These are phyloP conservation scores for Lordiphosa collinella DNA, from an alignment of 1,140 invertebrate genomes.

Conservation along the genomic window DNA sequence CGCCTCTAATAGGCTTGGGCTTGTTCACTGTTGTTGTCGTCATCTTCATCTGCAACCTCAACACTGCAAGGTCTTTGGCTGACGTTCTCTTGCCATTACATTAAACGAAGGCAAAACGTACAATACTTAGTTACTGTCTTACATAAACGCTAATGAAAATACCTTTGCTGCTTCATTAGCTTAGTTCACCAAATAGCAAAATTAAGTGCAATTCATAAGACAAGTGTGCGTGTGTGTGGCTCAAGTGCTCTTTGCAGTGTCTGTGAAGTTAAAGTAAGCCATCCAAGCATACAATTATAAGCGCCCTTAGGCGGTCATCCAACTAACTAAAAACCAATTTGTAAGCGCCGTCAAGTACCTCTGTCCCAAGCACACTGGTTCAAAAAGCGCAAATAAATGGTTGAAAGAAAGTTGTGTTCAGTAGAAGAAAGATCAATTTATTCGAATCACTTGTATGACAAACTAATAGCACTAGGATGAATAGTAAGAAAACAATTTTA, in stretches of 20 bases:
- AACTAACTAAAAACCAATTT: conserved; percentile 39
- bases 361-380: conserved; percentile 22
- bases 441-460: no score
- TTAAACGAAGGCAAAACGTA: conserved; percentile 53
- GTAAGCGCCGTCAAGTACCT: conserved; percentile 30
- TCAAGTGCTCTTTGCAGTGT: conserved; percentile 18
- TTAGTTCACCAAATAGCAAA: conserved; percentile 24
- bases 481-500: no score
- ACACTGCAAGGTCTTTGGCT: conserved; percentile 39
- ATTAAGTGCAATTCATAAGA: conserved; percentile 63
- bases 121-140: conserved; percentile 37
- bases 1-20: conserved; percentile 58
- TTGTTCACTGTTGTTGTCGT: conserved; percentile 17
- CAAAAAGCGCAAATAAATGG: neutral
- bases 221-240: conserved; percentile 36
- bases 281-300: conserved; percentile 53
- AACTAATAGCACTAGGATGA: no score
- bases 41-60: conserved; percentile 21
- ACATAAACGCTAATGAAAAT: conserved; percentile 68
- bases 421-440: no score
- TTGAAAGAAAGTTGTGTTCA: neutral
- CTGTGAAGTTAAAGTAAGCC: conserved; percentile 4
- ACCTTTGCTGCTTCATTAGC: conserved; percentile 53
- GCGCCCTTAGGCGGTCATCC: conserved; percentile 25
- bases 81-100: conserved; percentile 55